These are phyloP conservation scores for Pseudotriccus pelzelni DNA, from an alignment of 2,797 vertebrate species.

Conservation along the genomic window DNA sequence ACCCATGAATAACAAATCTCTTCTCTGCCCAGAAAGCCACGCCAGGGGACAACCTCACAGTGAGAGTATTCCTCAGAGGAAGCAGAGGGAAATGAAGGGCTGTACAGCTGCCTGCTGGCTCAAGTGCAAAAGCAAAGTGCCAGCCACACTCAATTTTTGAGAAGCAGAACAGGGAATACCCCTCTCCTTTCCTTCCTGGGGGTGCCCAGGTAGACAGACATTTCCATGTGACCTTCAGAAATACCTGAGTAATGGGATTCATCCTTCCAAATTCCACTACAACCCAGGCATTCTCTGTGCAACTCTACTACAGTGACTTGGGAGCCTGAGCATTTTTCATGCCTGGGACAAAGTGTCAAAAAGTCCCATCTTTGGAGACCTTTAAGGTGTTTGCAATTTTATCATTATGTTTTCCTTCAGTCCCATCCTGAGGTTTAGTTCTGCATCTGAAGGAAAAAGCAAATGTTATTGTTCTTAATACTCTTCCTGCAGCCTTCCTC, in stretches of 20 bases:
- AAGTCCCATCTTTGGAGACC: background rate
- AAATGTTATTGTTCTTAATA: background rate
- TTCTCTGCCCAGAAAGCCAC: background rate
- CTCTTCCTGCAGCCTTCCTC: background rate
- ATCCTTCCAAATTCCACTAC: background rate
- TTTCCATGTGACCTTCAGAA: background rate
- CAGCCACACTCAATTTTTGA: background rate
- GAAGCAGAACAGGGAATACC: background rate
- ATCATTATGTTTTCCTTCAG: background rate
- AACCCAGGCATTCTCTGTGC: background rate
- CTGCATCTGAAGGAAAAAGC: background rate
- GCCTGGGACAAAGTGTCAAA: background rate
- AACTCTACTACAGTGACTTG: rapidly evolving
- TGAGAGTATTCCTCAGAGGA: background rate
- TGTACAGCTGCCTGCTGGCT: background rate
- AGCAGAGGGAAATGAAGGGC: background rate
- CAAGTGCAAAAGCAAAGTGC: background rate
- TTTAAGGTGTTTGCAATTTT: background rate
- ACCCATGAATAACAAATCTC: background rate
- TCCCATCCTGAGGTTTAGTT: background rate
- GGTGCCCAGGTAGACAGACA: rapidly evolving
- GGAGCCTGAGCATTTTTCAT: background rate
- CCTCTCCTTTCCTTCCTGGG: background rate
- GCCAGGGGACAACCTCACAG: background rate
- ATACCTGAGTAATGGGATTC: background rate